Percentiles rank a stretch among this genome's conserved stretches.
Conservation (phyloP, 2,113 vertebrate species). For the Ptilorrhoa leucosticta region DNA sequence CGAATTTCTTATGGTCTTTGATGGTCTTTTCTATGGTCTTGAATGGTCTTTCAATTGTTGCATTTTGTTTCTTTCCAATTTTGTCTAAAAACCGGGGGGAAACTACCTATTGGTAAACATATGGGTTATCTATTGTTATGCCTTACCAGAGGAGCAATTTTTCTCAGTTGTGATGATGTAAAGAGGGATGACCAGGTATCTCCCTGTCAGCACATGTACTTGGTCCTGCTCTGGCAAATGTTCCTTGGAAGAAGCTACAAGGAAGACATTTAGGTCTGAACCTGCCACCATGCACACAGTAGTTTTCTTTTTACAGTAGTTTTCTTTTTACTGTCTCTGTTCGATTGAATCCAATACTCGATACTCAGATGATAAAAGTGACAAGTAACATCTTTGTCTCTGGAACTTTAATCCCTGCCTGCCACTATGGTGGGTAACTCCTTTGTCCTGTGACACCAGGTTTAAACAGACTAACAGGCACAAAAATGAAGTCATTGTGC, state of each 20-base stretch:
- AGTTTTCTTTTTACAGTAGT: not conserved
- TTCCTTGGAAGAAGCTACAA: not conserved
- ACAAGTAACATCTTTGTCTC: not conserved
- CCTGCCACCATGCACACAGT: fast-evolving
- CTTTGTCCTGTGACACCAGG: not conserved
- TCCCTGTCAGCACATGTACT: not conserved
- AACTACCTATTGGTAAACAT: not conserved
- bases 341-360: not conserved
- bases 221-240: not conserved
- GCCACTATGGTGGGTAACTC: not conserved
- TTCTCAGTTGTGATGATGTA: not conserved
- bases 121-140: not conserved
- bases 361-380: not conserved
- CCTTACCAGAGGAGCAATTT: not conserved
- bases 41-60: not conserved
- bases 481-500: not conserved
- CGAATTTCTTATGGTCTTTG: not conserved
- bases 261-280: not conserved
- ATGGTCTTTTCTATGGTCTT: not conserved
- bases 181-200: not conserved
- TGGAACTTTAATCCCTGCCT: not conserved
- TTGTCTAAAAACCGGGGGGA: not conserved
- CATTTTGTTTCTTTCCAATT: not conserved
- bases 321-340: not conserved
- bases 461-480: not conserved